phyloP scores from a whole-genome alignment of 2,797 vertebrate genomes.

The Mus spretus region DNA sequence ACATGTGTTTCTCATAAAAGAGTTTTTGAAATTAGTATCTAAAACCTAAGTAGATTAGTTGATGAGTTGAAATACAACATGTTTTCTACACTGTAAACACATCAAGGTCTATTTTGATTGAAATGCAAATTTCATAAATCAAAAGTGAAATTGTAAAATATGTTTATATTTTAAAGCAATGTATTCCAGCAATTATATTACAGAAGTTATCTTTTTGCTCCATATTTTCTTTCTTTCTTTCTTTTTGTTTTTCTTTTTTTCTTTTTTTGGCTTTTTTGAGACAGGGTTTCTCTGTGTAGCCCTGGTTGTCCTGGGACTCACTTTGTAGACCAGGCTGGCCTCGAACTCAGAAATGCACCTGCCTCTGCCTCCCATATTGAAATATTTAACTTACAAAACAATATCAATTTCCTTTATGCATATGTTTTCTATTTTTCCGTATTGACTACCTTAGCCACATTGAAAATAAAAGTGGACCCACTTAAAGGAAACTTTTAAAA shows the following conservation, averaged over 20 bases:
- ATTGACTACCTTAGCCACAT: neutral
- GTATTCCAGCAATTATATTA: neutral
- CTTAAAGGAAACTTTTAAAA: neutral
- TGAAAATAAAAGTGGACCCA: neutral
- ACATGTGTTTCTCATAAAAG: neutral
- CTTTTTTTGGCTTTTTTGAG: no score
- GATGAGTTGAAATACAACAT: neutral
- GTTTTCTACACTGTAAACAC: constrained; percentile 14
- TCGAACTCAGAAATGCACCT: no score
- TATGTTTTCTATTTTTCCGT: neutral
- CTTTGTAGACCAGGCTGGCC: no score
- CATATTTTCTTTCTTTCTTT: no score
- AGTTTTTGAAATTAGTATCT: neutral
- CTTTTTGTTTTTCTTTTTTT: no score
- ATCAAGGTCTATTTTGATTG: neutral
- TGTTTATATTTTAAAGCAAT: constrained; percentile 35
- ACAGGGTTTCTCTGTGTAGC: no score
- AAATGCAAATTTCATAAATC: neutral
- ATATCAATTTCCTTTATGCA: neutral
- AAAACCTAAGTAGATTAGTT: neutral
- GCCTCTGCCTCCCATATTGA: neutral
- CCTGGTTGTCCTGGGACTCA: no score
- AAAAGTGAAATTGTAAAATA: constrained; percentile 30
- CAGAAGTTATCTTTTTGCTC: neutral
- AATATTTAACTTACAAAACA: neutral